Base-by-base conservation (phyloP, 2,797 vertebrate genomes). In the Centropyge bicolor region DNA sequence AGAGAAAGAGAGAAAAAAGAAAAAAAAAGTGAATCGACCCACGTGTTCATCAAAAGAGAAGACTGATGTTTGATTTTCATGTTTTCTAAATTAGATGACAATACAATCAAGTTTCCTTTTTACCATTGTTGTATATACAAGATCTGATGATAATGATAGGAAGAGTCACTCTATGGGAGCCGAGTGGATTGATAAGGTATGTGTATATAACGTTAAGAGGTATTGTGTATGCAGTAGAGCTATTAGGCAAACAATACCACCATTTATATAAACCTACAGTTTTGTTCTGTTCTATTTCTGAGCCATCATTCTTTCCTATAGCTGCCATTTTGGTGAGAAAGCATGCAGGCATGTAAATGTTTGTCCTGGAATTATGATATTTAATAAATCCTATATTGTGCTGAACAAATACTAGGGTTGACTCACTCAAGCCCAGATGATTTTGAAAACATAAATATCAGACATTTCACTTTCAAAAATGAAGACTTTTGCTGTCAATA, bases 341-440 rank as follows among this genome's bases (percentile, higher is more conserved):
- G 98, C 98, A 99, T 99, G 98, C 98, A 98, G 98, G 98, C 98
- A 99, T 99, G 98, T 99, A 98, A 98, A 99, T 99, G 98, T 99
- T 98, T 98, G 98, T 99, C 97, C 97, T 98, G 97, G 96, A 98
- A 96, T 98, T 97, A 97, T 98, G 97, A 97, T 99, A 99, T 98
- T 99, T 95, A 99, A 97, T 97, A 96, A 98, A 98, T 96, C 96
- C 97, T 95, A 96, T 97, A 97, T 96, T 96, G 97, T 97, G 95
- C 97, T 97, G 97, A 97, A 97, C 96, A 95, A 93, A 92, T 89
- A 92, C 90, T 82, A 90, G 87, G 94, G 86, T 92, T 93, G 89
- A 88, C 90, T 93, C 92, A 92, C 91, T 89, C 81, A 76, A 91
- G 89, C 90, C 91, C 86, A 16, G 81, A 83, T 64, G 88, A 86